These are phyloP conservation scores for Apistogramma diplotaenia DNA, from an alignment of 2,113 vertebrate genomes.

Conservation along the genomic window DNA sequence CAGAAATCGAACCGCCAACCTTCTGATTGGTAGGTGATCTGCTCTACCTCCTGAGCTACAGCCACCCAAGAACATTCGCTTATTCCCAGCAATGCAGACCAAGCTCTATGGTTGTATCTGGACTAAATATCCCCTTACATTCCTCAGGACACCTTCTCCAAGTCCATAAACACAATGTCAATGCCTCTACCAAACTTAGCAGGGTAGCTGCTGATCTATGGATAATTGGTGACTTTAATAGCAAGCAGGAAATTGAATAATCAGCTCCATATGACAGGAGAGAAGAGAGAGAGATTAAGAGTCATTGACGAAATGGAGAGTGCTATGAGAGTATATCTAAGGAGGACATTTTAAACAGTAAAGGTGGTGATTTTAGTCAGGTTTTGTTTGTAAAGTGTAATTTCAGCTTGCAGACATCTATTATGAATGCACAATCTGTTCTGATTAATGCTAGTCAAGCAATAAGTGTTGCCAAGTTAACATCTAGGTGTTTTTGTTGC, in stretches of 20 bases:
- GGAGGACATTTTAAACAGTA: not conserved
- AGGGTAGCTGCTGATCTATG: slow-evolving; percentile 85
- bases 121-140: not conserved
- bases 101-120: not conserved
- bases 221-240: slow-evolving; percentile 90
- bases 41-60: too few species aligned
- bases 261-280: slow-evolving; percentile 89
- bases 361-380: not conserved
- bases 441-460: not conserved
- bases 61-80: too few species aligned
- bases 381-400: not conserved
- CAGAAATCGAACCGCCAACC: too few species aligned
- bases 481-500: slow-evolving; percentile 3
- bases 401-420: not conserved
- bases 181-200: slow-evolving; percentile 76
- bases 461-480: not conserved
- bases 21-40: too few species aligned
- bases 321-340: not conserved
- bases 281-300: slow-evolving; percentile 12
- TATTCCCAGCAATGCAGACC: too few species aligned
- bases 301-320: not conserved
- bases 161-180: slow-evolving; percentile 6
- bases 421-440: not conserved
- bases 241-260: slow-evolving; percentile 88
- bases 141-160: not conserved